These are phyloP conservation scores for Echiichthys vipera DNA, from an alignment of 2,797 vertebrate genomes.

Conservation along the genomic window DNA sequence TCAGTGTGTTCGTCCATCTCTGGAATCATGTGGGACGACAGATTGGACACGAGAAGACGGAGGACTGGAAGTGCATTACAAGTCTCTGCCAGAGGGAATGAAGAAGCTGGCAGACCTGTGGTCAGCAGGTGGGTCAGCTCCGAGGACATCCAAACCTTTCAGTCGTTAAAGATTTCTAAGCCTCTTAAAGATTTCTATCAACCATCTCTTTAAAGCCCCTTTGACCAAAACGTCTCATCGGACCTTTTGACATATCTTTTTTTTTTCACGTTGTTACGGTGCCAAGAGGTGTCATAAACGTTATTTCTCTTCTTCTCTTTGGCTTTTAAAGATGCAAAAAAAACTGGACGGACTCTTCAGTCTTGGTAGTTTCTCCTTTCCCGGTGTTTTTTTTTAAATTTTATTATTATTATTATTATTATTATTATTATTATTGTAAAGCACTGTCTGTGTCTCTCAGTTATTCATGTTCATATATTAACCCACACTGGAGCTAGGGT, in stretches of 20 bases:
- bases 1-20: neutral
- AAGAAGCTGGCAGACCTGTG: constrained; percentile 9
- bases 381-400: constrained; percentile 64
- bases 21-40: constrained; percentile 33
- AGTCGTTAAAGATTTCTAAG: constrained; percentile 31
- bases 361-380: constrained; percentile 37
- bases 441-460: constrained; percentile 78
- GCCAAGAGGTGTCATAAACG: constrained; percentile 30
- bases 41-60: constrained; percentile 17
- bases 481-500: constrained; percentile 86
- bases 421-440: constrained; percentile 67
- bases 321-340: constrained; percentile 28
- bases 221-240: constrained; percentile 19
- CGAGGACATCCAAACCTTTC: constrained; percentile 27
- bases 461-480: constrained; percentile 75
- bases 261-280: constrained; percentile 56
- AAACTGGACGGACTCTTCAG: constrained; percentile 50
- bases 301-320: constrained; percentile 24
- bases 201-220: constrained; percentile 9
- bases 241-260: constrained; percentile 49
- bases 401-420: constrained; percentile 45
- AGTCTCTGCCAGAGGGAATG: neutral
- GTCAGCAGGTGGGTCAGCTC: constrained; percentile 22
- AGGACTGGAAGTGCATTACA: constrained; percentile 3
- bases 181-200: constrained; percentile 27